Evolutionary conservation across 2,797 vertebrate genomes (phyloP), one percentile per base, ranked within the genome.

Genomic region (Xiphophorus birchmanni): DNA sequence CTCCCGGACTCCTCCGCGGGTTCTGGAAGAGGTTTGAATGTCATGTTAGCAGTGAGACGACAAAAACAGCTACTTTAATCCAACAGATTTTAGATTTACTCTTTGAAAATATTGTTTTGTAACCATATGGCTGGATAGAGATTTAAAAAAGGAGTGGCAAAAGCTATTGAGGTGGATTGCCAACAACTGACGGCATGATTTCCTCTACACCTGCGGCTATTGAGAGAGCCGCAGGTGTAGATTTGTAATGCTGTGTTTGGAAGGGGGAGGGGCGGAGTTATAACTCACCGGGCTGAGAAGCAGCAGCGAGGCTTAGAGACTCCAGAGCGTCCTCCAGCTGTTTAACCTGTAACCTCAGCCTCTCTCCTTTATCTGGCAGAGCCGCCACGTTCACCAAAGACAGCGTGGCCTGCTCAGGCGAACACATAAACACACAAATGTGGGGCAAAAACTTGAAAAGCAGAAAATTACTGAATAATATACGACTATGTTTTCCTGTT

Each of bases 321-420:
- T 93, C 78, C 54, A 99, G 95, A 0, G 95, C 94, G 0, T 95
- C 96, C 92, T 99, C 97, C 88, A 99, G 92, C 75, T 96, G 96
- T 81, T 95, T 96, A 56, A 99, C 97, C 92, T 99, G 97, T 76
- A 92, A 95, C 89, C 93, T 91, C 90, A 99, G 83, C 84, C 97
- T 95, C 82, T 97, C 93, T 2, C 98, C 98, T 93, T 97, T 97
- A 90, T 99, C 98, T 18, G 98, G 98, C 76, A 99, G 95, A 56
- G 94, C 94, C 11, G 95, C 95, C 60, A 97, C 29, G 23, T 99
- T 98, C 88, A 98, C 97, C 0, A 73, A 86, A 8, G 96, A 96
- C 90, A 99, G 84, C 0, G 95, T 97, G 81, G 92, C 95, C 98
- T 99, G 82, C 87, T 42, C 4, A 76, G 18, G 29, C 15, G 4